Conservation (phyloP, 1,140 invertebrate genomes). For the Protaetia brevitarsis region DNA sequence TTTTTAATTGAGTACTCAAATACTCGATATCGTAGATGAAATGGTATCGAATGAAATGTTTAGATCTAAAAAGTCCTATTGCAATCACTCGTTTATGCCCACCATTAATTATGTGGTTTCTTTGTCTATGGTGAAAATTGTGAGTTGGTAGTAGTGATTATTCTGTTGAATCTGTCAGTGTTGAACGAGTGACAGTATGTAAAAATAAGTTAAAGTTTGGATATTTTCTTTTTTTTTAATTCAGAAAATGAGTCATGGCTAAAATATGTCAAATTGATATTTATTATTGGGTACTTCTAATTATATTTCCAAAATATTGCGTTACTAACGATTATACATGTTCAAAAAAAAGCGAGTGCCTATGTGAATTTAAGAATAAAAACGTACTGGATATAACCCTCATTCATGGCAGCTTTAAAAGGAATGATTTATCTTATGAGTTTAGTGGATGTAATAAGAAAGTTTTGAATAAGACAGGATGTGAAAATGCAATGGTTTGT, state of each 20-base stretch:
- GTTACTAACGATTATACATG: not conserved
- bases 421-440: not conserved
- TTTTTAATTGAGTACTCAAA: too few species aligned
- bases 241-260: slow-evolving; percentile 13
- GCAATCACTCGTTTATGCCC: too few species aligned
- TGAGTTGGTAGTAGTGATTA: too few species aligned
- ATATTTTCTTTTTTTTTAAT: slow-evolving; percentile 1
- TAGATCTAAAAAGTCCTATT: too few species aligned
- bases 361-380: not conserved
- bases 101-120: too few species aligned
- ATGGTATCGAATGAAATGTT: too few species aligned
- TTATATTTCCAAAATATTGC: not conserved
- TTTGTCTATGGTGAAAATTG: too few species aligned
- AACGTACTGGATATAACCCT: not conserved
- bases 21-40: too few species aligned
- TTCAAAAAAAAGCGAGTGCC: not conserved
- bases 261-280: not conserved
- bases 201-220: not conserved
- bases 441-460: not conserved
- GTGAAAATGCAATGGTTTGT: not conserved
- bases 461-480: not conserved
- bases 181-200: not conserved
- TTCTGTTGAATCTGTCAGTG: too few species aligned
- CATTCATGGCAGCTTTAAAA: not conserved
- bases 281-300: not conserved